Evolutionary conservation across 2,113 vertebrate genomes (phyloP).

Genomic region (Chitala chitala): DNA sequence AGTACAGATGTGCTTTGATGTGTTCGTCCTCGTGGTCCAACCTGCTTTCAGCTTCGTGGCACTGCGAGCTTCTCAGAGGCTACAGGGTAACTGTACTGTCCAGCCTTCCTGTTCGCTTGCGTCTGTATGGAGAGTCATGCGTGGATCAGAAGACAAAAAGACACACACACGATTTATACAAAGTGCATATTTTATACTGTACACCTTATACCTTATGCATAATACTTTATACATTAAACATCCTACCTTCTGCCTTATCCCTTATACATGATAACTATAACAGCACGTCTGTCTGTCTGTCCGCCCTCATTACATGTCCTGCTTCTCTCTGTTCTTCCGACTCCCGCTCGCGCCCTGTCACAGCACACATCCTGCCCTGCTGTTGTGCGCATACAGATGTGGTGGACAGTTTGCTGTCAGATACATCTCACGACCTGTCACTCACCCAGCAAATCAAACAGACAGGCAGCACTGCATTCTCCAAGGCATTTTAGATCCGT

Average conservation of each 20-base stretch:
- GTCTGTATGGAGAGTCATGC: neutral
- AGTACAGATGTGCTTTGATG: conserved; percentile 36
- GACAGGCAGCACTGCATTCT: conserved; percentile 15
- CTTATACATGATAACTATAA: neutral
- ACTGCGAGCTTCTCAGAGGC: neutral
- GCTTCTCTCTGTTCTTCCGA: neutral
- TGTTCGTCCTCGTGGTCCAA: conserved; percentile 27
- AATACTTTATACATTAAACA: neutral
- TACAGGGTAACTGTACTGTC: neutral
- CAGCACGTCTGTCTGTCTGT: neutral
- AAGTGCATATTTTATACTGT: neutral
- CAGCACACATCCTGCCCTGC: conserved; percentile 25
- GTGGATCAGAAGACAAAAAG: neutral
- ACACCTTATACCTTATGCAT: neutral
- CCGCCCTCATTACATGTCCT: conserved; percentile 1
- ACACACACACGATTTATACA: too few relatives aligned
- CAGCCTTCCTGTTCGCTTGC: neutral
- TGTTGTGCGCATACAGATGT: conserved; percentile 33
- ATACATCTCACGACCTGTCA: conserved; percentile 41
- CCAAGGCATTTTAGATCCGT: conserved; percentile 29
- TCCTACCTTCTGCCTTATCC: neutral
- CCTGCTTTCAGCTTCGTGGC: neutral
- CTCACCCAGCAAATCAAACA: conserved; percentile 32
- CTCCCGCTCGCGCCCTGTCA: conserved; percentile 32
- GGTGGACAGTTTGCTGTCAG: conserved; percentile 43